Conservation (phyloP, 2,888 invertebrate genomes). For the Agrochola litura region DNA sequence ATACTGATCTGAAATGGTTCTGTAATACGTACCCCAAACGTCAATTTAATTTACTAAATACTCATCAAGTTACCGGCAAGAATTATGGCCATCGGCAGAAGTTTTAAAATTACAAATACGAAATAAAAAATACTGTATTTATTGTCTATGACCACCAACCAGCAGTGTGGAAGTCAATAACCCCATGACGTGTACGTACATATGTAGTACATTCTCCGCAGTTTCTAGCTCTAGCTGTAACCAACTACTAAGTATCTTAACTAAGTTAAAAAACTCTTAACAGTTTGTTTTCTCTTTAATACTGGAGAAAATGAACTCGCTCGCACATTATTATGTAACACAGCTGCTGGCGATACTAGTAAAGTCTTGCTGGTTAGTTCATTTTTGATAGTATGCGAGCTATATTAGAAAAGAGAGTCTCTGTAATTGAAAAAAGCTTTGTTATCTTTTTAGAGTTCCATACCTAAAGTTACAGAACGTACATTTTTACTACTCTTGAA, state of each 20-base stretch:
- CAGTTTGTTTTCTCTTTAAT: slow-evolving; percentile 37
- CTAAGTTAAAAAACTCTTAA: slow-evolving; percentile 42
- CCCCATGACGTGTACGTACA: too few relatives aligned
- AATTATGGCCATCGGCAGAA: neutral
- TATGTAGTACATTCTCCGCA: neutral
- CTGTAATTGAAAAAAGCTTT: slow-evolving; percentile 32
- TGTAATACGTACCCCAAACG: neutral
- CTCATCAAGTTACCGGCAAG: neutral
- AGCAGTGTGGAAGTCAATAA: neutral
- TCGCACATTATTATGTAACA: slow-evolving; percentile 19
- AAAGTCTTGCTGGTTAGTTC: slow-evolving; percentile 16
- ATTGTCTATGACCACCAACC: neutral
- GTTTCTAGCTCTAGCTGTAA: neutral
- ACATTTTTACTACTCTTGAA: neutral
- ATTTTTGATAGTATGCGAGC: slow-evolving; percentile 30
- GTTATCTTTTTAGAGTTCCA: slow-evolving; percentile 1
- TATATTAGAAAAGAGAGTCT: slow-evolving; percentile 13
- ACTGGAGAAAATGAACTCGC: slow-evolving; percentile 44
- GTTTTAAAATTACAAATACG: neutral
- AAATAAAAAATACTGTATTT: neutral
- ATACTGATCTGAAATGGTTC: neutral
- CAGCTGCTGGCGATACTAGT: slow-evolving; percentile 13
- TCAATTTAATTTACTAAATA: neutral
- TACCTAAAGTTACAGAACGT: neutral
- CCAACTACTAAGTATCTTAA: slow-evolving; percentile 6